Base-by-base conservation (phyloP, 2,797 vertebrate species). In the Stomatorhinus walkeri region DNA sequence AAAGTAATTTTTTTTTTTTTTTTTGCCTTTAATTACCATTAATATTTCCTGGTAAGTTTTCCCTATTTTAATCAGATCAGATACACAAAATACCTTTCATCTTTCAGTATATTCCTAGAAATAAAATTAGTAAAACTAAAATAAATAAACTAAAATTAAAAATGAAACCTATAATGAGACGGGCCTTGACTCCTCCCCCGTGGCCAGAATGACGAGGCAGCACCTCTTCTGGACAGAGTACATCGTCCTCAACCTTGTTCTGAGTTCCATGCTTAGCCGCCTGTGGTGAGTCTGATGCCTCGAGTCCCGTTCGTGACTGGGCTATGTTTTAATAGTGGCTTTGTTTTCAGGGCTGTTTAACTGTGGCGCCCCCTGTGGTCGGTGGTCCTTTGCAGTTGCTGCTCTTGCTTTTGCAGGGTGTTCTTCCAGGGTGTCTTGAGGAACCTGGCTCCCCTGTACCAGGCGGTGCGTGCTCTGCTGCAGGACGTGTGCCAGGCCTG, bases 201-300 rank as follows among this genome's bases (percentile, higher is more conserved):
- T 10, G 19, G 86, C 88, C 89, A 96, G 96, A 90, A 91, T 95
- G 22, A 88, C 92, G 4, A 94, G 88, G 88, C 94, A 92, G 91
- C 95, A 96, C 36, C 90, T 96, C 90, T 93, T 90, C 51, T 91
- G 83, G 79, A 88, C 90, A 6, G 95, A 96, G 90, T 96, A 95
- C 87, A 0, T 96, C 0, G 36, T 96, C 43, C 87, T 95, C 48
- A 96, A 96, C 88, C 0, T 95, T 81, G 94, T 96, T 89, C 88
- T 96, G 40, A 91, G 89, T 84, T 94, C 94, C 93, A 92, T 96
- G 95, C 92, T 96, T 49, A 95, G 95, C 91, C 95, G 96, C 36
- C 91, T 96, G 4, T 96, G 96, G 96, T 96, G 85, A 94, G 95
- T 91, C 16, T 4, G 46, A 49, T 16, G 40, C 36, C 22, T 49